phyloP scores from a whole-genome alignment of 1,140 invertebrate species.

The Neotoxoptera formosana region DNA sequence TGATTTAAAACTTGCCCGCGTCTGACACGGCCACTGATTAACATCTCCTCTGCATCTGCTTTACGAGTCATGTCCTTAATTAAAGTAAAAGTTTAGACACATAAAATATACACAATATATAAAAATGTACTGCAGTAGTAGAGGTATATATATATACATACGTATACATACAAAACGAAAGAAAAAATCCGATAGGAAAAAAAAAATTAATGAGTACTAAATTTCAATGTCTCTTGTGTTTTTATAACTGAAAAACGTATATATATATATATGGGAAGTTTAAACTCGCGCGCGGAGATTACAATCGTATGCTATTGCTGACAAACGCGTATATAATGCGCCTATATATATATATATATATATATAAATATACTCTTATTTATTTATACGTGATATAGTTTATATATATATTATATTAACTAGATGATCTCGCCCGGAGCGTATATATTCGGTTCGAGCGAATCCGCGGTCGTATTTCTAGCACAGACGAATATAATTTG shows the following conservation, averaged over 20 bases:
- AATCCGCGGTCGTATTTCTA: not conserved
- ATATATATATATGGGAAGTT: not conserved
- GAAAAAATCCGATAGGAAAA: constrained; percentile 12
- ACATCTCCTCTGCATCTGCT: constrained; percentile 56
- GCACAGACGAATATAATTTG: not conserved
- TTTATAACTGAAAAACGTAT: constrained; percentile 25
- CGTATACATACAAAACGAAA: not conserved
- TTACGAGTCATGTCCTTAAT: constrained; percentile 54
- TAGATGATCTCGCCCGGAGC: not conserved
- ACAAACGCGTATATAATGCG: constrained; percentile 20
- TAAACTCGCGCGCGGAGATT: not conserved
- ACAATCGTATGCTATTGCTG: constrained; percentile 34
- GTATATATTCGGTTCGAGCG: not conserved
- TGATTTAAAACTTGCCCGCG: constrained; percentile 56
- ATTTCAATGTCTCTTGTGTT: constrained; percentile 49
- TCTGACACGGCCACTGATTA: constrained; percentile 55
- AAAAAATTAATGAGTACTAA: constrained; percentile 56
- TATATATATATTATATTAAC: not conserved
- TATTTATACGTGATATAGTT: not conserved
- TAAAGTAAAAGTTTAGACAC: constrained; percentile 57
- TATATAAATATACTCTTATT: not conserved
- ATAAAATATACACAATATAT: constrained; percentile 35
- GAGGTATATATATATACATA: not conserved
- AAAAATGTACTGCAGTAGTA: not conserved
- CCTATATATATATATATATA: not conserved